These are phyloP conservation scores for Lordiphosa collinella DNA, from an alignment of 1,140 invertebrate genomes.

Conservation along the genomic window DNA sequence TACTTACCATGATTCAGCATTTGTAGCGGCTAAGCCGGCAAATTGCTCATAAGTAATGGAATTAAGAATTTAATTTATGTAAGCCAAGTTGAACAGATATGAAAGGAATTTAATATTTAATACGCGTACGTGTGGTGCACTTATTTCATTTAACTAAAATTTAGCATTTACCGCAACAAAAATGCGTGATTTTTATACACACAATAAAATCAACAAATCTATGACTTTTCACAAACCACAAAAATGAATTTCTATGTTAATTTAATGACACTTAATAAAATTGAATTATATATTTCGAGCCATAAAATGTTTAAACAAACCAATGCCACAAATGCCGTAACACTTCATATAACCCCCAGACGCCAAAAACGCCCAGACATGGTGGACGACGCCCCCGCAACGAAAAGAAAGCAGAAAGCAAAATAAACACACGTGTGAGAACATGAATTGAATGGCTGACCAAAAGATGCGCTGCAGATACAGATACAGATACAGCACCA, in stretches of 20 bases:
- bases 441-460: slow-evolving; percentile 60
- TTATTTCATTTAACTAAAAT: slow-evolving; percentile 5
- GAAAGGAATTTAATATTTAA: too few species aligned
- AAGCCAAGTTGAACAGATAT: too few species aligned
- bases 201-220: slow-evolving; percentile 3
- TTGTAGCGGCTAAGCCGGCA: slow-evolving; percentile 14
- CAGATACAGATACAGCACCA: slow-evolving; percentile 21
- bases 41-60: neutral
- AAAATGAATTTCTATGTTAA: slow-evolving; percentile 49
- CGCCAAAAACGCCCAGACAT: slow-evolving; percentile 3
- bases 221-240: slow-evolving; percentile 13
- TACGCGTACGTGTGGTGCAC: too few species aligned
- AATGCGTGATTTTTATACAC: neutral
- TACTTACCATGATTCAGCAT: slow-evolving; percentile 40
- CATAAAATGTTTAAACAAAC: slow-evolving; percentile 37
- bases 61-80: neutral
- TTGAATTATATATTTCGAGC: slow-evolving; percentile 13
- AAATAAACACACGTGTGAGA: slow-evolving; percentile 72
- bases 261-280: slow-evolving; percentile 56
- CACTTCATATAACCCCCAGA: slow-evolving; percentile 42
- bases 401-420: slow-evolving; percentile 31
- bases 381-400: slow-evolving; percentile 36
- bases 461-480: slow-evolving; percentile 64
- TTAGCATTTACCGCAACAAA: slow-evolving; percentile 18
- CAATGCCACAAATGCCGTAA: slow-evolving; percentile 72